Evolutionary conservation across 2,888 invertebrate species (phyloP), one percentile per base, ranked within the genome.

Genomic region (Lottia gigantea): DNA sequence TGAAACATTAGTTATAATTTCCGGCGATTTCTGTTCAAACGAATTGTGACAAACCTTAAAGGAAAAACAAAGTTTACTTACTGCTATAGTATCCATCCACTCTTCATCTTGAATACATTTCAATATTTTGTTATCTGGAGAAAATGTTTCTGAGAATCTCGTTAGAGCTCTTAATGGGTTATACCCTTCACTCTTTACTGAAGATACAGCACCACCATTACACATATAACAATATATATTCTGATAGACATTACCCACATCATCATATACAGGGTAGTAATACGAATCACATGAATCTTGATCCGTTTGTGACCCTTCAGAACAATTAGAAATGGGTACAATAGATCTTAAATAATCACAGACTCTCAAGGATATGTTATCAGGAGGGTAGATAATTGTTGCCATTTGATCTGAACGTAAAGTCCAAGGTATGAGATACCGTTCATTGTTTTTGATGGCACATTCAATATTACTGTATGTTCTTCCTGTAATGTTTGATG

Each of bases 191-290:
- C 46, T 26, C 12, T 55, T 64, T 7, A 65, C 4, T 47, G 46
- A 49, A 11, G 46, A 25, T 6, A 66, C 19, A 23, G n/a, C 14
- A n/a, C 62, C 46, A 6, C 69, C 47, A 61, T 75, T 75, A 64
- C 77, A 77, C 3, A 71, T 0, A 46, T 61, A 70, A 67, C 77
- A 77, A 64, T 73, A 75, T 19, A 74, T 65, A 61, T 77, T 77
- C 63, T 70, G 74, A 61, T 68, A 77, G 40, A 67, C 67, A 1
- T 64, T 23, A 23, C 45, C 47, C 14, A 31, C 16, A 0, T 64
- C 49, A 7, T 19, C 26, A 16, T 65, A 31, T 49, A 68, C 64
- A 14, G 45, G 19, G 23, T 23, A 11, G 45, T 63, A 15, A 23
- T 40, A 55, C 12, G 7, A 12, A 12, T 55, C 14, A 55, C 55